phyloP scores from a whole-genome alignment of 2,797 vertebrate genomes.

The Danio tinwini region DNA sequence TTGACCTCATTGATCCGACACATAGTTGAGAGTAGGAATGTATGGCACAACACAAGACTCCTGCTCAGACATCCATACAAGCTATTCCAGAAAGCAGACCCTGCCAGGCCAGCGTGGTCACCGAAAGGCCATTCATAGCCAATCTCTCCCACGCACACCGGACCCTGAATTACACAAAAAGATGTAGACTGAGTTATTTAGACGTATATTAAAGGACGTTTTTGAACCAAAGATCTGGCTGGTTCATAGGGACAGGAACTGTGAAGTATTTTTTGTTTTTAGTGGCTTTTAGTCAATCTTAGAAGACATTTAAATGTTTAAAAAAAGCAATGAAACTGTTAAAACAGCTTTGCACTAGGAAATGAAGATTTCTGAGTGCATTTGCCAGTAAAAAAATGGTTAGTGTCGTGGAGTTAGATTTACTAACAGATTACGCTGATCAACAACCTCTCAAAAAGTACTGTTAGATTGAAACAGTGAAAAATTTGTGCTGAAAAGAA shows the following conservation, averaged over 20 bases:
- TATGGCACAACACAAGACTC: background rate
- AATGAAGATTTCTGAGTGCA: background rate
- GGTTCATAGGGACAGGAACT: background rate
- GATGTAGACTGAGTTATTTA: conserved; percentile 9
- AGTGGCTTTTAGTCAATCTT: background rate
- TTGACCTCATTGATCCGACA: conserved; percentile 14
- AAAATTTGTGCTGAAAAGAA: no score
- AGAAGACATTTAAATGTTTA: conserved; percentile 1
- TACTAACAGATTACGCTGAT: no score
- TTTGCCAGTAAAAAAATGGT: background rate
- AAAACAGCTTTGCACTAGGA: background rate
- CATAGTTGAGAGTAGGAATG: conserved; percentile 6
- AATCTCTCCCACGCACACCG: conserved; percentile 1
- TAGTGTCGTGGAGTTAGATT: background rate
- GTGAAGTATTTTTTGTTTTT: background rate
- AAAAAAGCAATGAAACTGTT: background rate
- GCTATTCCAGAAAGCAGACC: conserved; percentile 7
- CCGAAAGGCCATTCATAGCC: conserved; percentile 15
- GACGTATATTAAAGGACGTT: background rate
- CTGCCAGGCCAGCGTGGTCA: conserved; percentile 39
- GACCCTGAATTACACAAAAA: conserved; percentile 10
- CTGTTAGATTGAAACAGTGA: no score
- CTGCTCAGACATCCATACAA: conserved; percentile 15
- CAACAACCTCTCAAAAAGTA: no score
- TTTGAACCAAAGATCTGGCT: background rate